Conservation (phyloP, 2,888 invertebrate species). For the Zygothrica quintamaculata region DNA sequence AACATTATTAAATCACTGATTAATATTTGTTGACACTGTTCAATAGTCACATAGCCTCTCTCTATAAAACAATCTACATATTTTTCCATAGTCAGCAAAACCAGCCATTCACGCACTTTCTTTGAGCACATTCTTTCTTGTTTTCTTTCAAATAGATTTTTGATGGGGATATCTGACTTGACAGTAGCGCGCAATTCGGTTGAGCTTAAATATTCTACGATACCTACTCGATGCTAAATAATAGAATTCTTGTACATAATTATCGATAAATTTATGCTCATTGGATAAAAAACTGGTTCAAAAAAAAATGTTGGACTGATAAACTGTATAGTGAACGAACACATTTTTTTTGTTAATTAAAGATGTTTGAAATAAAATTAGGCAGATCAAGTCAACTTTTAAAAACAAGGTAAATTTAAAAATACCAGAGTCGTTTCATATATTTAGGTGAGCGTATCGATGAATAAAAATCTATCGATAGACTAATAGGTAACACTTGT, state of each 20-base stretch:
- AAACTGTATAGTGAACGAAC: no score
- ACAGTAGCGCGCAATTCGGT: slow-evolving; percentile 29
- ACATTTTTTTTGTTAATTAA: no score
- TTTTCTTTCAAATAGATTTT: no score
- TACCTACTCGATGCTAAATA: slow-evolving; percentile 13
- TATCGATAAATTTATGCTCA: slow-evolving; percentile 8
- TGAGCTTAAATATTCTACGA: neutral
- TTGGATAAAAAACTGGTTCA: slow-evolving; percentile 5
- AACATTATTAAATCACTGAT: slow-evolving; percentile 42
- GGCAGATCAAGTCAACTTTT: no score
- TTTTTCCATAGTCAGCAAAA: slow-evolving; percentile 57
- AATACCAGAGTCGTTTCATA: no score
- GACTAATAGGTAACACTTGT: slow-evolving; percentile 7
- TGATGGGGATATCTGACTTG: no score
- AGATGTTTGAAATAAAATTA: no score
- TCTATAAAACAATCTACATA: slow-evolving; percentile 37
- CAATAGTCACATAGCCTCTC: slow-evolving; percentile 42
- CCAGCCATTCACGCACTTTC: slow-evolving; percentile 60
- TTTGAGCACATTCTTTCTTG: slow-evolving; percentile 45
- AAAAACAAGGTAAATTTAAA: no score
- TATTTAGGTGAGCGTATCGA: no score
- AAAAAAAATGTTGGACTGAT: no score
- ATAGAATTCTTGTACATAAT: no score
- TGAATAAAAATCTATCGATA: slow-evolving; percentile 17
- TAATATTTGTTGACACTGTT: slow-evolving; percentile 38